These are phyloP conservation scores for Cyclina sinensis DNA, from an alignment of 1,140 invertebrate genomes.

Conservation along the genomic window DNA sequence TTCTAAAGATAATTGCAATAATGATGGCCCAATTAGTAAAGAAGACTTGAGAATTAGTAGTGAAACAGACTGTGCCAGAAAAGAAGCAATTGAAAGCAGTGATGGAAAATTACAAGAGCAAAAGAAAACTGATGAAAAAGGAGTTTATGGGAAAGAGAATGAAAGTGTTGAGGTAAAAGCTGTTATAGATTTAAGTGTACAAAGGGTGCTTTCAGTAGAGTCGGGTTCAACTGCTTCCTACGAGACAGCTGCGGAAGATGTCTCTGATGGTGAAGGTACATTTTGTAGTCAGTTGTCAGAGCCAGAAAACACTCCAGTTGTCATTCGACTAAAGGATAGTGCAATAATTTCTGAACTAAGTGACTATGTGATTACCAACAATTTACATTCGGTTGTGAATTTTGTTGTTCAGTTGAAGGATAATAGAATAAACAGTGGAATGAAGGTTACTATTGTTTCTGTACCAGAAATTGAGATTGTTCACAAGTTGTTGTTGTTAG, in stretches of 20 bases:
- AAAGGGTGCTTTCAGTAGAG: neutral
- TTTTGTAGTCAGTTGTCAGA: conserved; percentile 39
- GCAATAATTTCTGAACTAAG: neutral
- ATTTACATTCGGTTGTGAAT: neutral
- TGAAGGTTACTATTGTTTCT: conserved; percentile 36
- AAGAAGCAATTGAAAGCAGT: too few species aligned
- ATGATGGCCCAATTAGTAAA: neutral
- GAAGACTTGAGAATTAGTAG: too few species aligned
- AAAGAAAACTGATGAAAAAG: neutral
- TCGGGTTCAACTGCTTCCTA: conserved; percentile 39
- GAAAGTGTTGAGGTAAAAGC: neutral
- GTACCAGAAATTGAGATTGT: neutral
- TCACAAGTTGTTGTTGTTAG: conserved; percentile 30
- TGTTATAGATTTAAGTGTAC: neutral
- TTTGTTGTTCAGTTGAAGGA: conserved; percentile 39
- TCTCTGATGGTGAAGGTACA: neutral
- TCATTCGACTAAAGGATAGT: neutral
- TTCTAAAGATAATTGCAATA: neutral
- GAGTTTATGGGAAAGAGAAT: neutral
- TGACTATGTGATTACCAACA: conserved; percentile 6
- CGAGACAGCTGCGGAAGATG: conserved; percentile 37
- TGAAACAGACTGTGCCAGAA: neutral
- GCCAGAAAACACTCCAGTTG: neutral
- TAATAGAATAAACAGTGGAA: neutral
- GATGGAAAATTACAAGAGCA: neutral